phyloP scores from a whole-genome alignment of 2,888 invertebrate genomes.

The Agrochola macilenta region DNA sequence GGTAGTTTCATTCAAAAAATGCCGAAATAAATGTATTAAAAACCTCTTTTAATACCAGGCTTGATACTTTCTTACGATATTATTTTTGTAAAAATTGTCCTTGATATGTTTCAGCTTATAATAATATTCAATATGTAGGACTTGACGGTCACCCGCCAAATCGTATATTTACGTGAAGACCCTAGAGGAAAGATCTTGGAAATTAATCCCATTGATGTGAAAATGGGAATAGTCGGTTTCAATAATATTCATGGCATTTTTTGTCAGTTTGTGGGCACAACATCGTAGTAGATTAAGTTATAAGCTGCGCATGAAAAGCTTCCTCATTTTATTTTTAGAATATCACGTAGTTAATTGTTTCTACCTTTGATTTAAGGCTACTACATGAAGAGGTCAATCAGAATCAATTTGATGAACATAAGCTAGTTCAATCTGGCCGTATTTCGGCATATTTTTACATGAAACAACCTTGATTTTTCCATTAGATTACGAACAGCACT shows the following conservation, averaged over 20 bases:
- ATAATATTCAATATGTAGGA: constrained; percentile 4
- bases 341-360: too few relatives aligned
- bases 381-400: too few relatives aligned
- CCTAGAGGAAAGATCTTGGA: constrained; percentile 16
- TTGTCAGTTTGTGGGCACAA: neutral
- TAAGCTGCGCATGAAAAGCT: neutral
- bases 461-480: too few relatives aligned
- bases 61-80: neutral
- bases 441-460: too few relatives aligned
- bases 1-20: too few relatives aligned
- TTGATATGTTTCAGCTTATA: neutral
- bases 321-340: neutral
- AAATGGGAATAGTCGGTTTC: constrained; percentile 28
- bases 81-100: neutral
- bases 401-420: too few relatives aligned
- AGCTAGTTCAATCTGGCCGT: too few relatives aligned
- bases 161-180: constrained; percentile 29
- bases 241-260: constrained; percentile 20
- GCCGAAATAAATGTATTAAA: neutral
- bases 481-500: too few relatives aligned
- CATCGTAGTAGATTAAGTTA: neutral
- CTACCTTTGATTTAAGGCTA: too few relatives aligned
- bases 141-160: constrained; percentile 3
- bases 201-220: constrained; percentile 34
- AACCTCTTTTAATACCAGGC: neutral